phyloP scores from a whole-genome alignment of 1,140 invertebrate species.

The Vanessa atalanta region DNA sequence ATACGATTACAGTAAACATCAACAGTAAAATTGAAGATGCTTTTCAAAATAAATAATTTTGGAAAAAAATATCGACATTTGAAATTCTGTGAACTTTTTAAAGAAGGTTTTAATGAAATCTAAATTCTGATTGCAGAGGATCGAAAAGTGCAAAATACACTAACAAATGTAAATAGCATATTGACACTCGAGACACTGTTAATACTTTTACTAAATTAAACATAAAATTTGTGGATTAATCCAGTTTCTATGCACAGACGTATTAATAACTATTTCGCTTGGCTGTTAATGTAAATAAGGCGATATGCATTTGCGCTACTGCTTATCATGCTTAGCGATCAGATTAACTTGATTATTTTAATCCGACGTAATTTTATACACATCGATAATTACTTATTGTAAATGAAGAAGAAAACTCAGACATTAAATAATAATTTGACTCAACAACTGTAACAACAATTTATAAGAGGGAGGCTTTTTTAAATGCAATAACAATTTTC shows the following conservation, averaged over 20 bases:
- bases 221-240: conserved; percentile 12
- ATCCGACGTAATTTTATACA: no score
- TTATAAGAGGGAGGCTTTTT: no score
- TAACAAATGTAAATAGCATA: conserved; percentile 24
- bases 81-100: background rate
- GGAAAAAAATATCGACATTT: background rate
- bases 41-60: background rate
- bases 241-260: conserved; percentile 23
- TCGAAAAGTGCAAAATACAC: conserved; percentile 5
- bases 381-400: no score
- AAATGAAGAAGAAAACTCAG: no score
- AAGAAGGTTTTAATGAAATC: background rate
- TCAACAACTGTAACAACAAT: no score
- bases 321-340: background rate
- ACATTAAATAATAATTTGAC: no score
- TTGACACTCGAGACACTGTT: background rate
- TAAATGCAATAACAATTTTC: no score
- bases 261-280: conserved; percentile 32
- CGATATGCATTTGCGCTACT: background rate
- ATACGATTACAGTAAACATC: background rate
- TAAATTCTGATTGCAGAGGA: conserved; percentile 9
- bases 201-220: conserved; percentile 8
- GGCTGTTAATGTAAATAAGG: conserved; percentile 30
- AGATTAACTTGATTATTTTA: background rate
- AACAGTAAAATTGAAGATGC: background rate